phyloP scores from a whole-genome alignment of 1,140 invertebrate genomes.

The Meloidogyne hapla region DNA sequence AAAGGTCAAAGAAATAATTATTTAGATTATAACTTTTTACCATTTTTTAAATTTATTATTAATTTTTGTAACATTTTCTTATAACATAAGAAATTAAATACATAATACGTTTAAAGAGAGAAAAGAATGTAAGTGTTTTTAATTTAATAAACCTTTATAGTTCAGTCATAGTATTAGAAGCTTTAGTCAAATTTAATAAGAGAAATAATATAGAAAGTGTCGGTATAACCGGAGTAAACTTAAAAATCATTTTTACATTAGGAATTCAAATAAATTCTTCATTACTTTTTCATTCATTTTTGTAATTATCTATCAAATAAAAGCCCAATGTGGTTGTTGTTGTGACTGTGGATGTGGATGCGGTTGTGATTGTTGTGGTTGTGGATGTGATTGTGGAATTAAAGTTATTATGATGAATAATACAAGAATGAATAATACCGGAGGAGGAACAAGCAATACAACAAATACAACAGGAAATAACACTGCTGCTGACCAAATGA shows the following conservation, averaged over 20 bases:
- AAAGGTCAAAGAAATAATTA: too few relatives aligned
- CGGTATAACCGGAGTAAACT: too few relatives aligned
- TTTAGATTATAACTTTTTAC: too few relatives aligned
- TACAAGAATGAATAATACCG: neutral
- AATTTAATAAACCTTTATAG: too few relatives aligned
- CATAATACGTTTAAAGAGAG: neutral
- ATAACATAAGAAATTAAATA: too few relatives aligned
- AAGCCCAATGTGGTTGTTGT: conserved; percentile 10
- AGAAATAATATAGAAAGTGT: too few relatives aligned
- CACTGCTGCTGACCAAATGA: neutral
- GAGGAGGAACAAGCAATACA: neutral
- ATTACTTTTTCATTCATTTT: neutral
- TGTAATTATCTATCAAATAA: neutral
- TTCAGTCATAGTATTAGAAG: too few relatives aligned
- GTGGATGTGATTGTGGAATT: conserved; percentile 9
- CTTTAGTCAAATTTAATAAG: too few relatives aligned
- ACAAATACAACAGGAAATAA: neutral
- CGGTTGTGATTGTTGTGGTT: neutral
- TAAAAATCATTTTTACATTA: neutral
- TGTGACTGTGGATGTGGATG: neutral
- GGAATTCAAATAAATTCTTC: neutral
- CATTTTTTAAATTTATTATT: too few relatives aligned
- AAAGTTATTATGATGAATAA: neutral
- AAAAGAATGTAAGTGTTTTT: neutral
- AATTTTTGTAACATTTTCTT: too few relatives aligned